Conservation (phyloP, 2,113 vertebrate genomes). For the Calidris pugnax region DNA sequence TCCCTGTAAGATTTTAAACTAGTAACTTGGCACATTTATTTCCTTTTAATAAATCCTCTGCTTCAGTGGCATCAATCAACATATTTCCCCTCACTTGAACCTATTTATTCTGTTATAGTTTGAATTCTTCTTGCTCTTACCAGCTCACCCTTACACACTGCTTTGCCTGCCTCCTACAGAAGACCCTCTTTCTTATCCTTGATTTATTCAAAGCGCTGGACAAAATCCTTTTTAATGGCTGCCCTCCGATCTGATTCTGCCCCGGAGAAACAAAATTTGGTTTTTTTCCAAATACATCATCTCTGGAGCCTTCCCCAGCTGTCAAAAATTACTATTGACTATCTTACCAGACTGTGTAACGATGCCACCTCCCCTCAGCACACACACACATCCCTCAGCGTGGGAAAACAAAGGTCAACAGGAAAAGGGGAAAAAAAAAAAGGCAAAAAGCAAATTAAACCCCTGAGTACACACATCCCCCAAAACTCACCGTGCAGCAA, state of each 20-base stretch:
- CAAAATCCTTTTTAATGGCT: neutral
- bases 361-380: no score
- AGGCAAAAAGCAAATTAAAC: neutral
- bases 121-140: conserved; percentile 14
- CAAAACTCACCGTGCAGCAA: neutral
- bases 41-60: neutral
- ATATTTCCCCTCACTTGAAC: neutral
- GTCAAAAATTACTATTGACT: neutral
- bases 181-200: neutral
- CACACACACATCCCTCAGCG: no score
- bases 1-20: neutral
- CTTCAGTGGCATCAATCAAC: neutral
- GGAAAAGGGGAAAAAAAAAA: neutral
- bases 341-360: neutral
- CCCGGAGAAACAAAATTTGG: neutral
- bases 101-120: neutral
- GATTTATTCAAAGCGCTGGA: neutral
- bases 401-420: neutral
- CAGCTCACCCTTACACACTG: neutral
- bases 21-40: neutral
- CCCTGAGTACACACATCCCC: neutral
- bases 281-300: neutral
- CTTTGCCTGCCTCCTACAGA: neutral
- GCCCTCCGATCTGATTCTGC: neutral
- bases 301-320: neutral